These are phyloP conservation scores for Corvus hawaiiensis DNA, from an alignment of 2,113 vertebrate genomes.

Conservation along the genomic window DNA sequence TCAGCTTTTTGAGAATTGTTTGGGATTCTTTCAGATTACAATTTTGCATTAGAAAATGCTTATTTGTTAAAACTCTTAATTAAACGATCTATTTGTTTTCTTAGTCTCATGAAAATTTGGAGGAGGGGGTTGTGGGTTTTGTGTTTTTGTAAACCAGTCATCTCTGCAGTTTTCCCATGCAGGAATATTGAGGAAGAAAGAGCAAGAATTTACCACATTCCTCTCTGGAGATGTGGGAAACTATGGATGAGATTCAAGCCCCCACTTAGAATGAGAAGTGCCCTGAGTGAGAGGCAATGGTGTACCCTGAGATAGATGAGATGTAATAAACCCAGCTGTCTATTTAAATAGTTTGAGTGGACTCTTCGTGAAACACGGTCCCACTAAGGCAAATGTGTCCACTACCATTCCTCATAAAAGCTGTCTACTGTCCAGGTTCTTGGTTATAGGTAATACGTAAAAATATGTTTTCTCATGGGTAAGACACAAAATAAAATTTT, in stretches of 20 bases:
- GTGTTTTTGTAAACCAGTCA: neutral
- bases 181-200: neutral
- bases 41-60: neutral
- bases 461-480: neutral
- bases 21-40: neutral
- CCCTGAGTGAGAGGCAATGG: neutral
- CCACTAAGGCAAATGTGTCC: neutral
- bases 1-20: neutral
- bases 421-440: neutral
- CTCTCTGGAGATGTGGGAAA: neutral
- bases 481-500: neutral
- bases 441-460: neutral
- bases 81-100: neutral
- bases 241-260: neutral
- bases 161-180: neutral
- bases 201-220: neutral
- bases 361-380: neutral
- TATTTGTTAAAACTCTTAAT: neutral
- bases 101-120: neutral
- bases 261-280: neutral
- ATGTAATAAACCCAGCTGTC: neutral
- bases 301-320: neutral
- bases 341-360: neutral
- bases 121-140: neutral
- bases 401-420: neutral